These are phyloP conservation scores for Candidula unifasciata DNA, from an alignment of 2,888 invertebrate genomes.

Conservation along the genomic window DNA sequence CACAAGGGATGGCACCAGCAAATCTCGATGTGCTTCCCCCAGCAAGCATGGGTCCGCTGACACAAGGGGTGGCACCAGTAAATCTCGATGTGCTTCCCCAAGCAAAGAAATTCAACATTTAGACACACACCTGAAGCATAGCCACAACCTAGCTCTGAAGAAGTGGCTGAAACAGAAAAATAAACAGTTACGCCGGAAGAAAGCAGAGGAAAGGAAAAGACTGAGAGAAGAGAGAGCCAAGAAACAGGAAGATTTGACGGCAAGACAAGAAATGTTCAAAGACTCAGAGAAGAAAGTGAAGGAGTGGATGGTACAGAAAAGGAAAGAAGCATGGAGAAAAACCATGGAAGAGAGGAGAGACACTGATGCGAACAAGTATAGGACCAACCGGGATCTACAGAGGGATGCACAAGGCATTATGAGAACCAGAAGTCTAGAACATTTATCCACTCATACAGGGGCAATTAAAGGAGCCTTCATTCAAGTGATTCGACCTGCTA, in stretches of 20 bases:
- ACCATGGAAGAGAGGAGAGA: constrained; percentile 58
- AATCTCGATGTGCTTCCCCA: constrained; percentile 14
- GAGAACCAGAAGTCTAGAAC: constrained; percentile 21
- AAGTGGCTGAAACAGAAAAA: constrained; percentile 53
- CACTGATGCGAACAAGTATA: constrained; percentile 36
- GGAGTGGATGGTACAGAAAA: constrained; percentile 66
- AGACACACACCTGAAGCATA: constrained; percentile 52
- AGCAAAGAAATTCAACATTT: neutral
- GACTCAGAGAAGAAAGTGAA: constrained; percentile 62
- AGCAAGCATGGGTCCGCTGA: neutral
- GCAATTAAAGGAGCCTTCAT: constrained; percentile 11
- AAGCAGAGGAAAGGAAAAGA: constrained; percentile 50
- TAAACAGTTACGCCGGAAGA: constrained; percentile 47
- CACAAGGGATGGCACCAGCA: neutral
- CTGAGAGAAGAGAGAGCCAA: constrained; percentile 43
- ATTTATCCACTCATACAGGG: constrained; percentile 23
- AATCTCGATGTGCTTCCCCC: constrained; percentile 14
- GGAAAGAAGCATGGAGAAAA: constrained; percentile 60
- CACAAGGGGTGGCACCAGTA: neutral
- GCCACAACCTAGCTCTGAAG: constrained; percentile 50
- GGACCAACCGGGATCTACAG: constrained; percentile 17
- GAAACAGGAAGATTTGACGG: constrained; percentile 36
- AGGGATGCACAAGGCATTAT: neutral
- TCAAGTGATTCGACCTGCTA: constrained; percentile 23
- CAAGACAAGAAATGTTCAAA: constrained; percentile 37